phyloP scores from a whole-genome alignment of 2,888 invertebrate species.

The Dione juno region DNA sequence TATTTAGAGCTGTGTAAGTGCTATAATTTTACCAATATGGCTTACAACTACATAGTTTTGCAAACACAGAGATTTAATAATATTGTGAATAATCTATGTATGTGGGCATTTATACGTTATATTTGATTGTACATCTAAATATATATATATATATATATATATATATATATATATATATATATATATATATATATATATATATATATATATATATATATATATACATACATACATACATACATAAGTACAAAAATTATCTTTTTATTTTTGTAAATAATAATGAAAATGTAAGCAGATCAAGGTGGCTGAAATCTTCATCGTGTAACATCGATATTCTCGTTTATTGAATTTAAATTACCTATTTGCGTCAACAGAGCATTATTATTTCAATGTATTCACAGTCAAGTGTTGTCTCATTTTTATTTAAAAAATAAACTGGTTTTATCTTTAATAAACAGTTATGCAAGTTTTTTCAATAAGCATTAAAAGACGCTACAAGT shows the following conservation, averaged over 20 bases:
- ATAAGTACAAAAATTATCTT: background rate
- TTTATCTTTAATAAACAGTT: conserved; percentile 22
- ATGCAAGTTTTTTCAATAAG: conserved; percentile 14
- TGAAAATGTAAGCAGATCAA: conserved; percentile 59
- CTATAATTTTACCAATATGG: background rate
- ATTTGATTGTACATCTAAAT: too few species aligned
- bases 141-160: too few species aligned
- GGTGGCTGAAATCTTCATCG: conserved; percentile 61
- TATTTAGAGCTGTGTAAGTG: background rate
- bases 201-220: too few species aligned
- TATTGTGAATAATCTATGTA: background rate
- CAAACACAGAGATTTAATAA: background rate
- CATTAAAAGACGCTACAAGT: background rate
- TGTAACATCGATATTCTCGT: conserved; percentile 59
- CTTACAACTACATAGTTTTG: background rate
- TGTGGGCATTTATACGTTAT: background rate
- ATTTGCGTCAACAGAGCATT: conserved; percentile 67
- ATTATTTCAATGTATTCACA: conserved; percentile 53
- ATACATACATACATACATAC: too few species aligned
- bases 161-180: too few species aligned
- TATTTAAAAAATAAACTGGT: conserved; percentile 26
- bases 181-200: too few species aligned
- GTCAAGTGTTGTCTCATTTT: conserved; percentile 38
- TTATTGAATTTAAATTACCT: conserved; percentile 59
- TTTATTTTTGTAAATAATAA: background rate